These are phyloP conservation scores for Cephalopterus ornatus DNA, from an alignment of 2,113 vertebrate genomes.

Conservation along the genomic window DNA sequence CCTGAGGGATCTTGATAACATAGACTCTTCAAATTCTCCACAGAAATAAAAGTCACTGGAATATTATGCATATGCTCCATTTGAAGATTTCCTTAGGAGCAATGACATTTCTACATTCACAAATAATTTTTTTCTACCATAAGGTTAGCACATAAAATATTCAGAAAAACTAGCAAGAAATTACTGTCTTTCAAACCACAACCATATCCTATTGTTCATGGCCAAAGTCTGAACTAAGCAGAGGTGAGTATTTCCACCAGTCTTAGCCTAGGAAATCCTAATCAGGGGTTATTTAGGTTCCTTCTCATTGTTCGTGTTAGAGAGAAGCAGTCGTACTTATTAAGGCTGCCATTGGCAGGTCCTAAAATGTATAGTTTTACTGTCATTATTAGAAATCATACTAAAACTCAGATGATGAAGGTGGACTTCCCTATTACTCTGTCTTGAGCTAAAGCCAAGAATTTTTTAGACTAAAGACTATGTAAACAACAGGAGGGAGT, in stretches of 20 bases:
- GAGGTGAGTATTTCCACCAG: neutral
- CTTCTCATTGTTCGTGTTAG: neutral
- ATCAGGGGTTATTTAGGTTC: neutral
- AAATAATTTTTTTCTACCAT: neutral
- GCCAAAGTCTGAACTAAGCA: neutral
- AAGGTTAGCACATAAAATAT: conserved; percentile 18
- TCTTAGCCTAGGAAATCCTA: neutral
- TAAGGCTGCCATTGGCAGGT: neutral
- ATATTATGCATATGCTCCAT: conserved; percentile 10
- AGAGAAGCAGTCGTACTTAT: neutral
- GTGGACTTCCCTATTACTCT: neutral
- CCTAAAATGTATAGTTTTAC: neutral
- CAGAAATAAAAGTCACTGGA: conserved; percentile 14
- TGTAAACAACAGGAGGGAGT: neutral
- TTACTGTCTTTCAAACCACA: neutral
- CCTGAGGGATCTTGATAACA: conserved; percentile 53
- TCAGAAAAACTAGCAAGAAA: conserved; percentile 10
- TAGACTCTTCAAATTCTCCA: conserved; percentile 26
- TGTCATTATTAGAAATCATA: neutral
- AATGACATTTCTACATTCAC: neutral
- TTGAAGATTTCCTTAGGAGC: conserved; percentile 26
- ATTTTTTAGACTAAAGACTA: neutral
- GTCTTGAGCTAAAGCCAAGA: neutral
- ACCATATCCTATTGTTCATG: neutral
- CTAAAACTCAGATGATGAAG: neutral